Evolutionary conservation across 2,113 vertebrate species (phyloP).

Genomic region (Halcyon senegalensis): DNA sequence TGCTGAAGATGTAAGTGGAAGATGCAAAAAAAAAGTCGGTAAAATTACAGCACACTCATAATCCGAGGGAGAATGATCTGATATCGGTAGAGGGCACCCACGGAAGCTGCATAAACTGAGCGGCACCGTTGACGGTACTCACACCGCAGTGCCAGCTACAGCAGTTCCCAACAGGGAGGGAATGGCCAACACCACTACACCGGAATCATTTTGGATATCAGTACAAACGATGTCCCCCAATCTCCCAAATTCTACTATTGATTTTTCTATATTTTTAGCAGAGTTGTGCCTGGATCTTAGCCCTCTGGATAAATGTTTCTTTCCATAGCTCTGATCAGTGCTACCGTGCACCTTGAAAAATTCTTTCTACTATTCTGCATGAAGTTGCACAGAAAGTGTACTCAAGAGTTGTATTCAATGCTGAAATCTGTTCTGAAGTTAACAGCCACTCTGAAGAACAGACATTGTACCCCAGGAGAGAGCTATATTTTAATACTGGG

Average conservation of each 20-base stretch:
- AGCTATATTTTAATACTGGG: neutral
- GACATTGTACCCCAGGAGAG: neutral
- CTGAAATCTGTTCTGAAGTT: neutral
- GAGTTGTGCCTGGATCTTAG: neutral
- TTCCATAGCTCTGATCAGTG: neutral
- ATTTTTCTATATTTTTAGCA: neutral
- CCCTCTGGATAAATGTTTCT: neutral
- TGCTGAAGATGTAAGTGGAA: neutral
- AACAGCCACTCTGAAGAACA: neutral
- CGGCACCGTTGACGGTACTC: accelerated
- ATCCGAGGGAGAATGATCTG: neutral
- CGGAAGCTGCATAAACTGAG: neutral
- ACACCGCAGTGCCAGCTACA: neutral
- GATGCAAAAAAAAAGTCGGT: neutral
- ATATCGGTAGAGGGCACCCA: conserved; percentile 43
- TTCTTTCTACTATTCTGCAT: neutral
- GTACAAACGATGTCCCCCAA: accelerated
- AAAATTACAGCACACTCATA: neutral
- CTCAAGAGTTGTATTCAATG: neutral
- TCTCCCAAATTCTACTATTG: neutral
- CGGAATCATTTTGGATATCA: neutral
- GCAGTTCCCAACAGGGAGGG: neutral
- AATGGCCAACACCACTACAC: neutral
- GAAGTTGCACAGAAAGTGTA: neutral
- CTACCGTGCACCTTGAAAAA: neutral